Percentiles rank a stretch among this genome's conserved stretches.
These are phyloP conservation scores for Loriculus beryllinus DNA, from an alignment of 2,797 vertebrate genomes.

Conservation along the genomic window DNA sequence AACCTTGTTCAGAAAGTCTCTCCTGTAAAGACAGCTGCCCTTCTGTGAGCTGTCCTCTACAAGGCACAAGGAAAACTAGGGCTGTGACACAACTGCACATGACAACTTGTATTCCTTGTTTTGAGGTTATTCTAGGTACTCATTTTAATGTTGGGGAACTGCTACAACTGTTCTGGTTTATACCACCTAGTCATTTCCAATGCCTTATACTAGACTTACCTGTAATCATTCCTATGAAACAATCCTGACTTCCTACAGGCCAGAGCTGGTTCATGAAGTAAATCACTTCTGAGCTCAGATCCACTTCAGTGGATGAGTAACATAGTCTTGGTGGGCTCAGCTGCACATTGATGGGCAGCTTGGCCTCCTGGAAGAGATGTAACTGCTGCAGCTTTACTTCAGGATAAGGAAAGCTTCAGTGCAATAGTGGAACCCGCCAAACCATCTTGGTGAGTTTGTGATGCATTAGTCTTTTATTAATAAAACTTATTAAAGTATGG, in stretches of 20 bases:
- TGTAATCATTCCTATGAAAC: neutral
- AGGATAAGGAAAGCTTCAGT: neutral
- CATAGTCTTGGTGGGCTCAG: rapidly evolving
- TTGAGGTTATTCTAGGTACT: neutral
- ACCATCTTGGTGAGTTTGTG: neutral
- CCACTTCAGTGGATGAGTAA: neutral
- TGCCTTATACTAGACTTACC: neutral
- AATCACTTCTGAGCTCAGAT: neutral
- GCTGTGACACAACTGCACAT: rapidly evolving
- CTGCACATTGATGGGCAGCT: neutral
- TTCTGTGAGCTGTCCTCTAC: neutral
- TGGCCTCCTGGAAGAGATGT: neutral
- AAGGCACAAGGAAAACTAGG: neutral
- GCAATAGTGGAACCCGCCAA: neutral
- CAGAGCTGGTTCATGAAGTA: neutral
- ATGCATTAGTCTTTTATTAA: neutral
- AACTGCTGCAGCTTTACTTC: neutral
- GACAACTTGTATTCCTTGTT: neutral
- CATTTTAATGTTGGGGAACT: neutral
- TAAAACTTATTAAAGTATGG: neutral
- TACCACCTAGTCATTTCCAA: neutral
- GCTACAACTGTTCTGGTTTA: neutral
- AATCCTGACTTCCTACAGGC: rapidly evolving
- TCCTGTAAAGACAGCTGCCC: neutral
- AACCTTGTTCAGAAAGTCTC: neutral